These are phyloP conservation scores for Lissonota sp. DNA, from an alignment of 2,888 invertebrate genomes.

Conservation along the genomic window DNA sequence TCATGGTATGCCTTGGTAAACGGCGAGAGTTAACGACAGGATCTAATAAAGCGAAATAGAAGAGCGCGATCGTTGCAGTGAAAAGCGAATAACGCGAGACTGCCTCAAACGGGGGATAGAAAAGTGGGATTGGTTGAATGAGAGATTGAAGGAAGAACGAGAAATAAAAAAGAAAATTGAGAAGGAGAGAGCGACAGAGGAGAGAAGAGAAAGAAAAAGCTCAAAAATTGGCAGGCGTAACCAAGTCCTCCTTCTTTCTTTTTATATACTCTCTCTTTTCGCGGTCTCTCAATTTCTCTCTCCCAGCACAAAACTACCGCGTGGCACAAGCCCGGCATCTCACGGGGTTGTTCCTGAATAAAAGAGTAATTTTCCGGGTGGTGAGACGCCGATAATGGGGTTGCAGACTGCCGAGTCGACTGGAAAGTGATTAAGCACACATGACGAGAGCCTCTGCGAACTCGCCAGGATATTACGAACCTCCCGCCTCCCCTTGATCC, in stretches of 20 bases:
- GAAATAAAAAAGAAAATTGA: constrained; percentile 52
- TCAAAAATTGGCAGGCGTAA: too few species aligned
- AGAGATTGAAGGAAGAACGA: constrained; percentile 41
- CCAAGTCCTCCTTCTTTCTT: not conserved
- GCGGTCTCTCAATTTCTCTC: constrained; percentile 22
- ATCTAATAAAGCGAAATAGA: constrained; percentile 73
- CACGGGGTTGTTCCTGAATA: constrained; percentile 80
- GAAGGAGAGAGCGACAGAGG: constrained; percentile 37
- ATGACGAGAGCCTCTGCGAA: constrained; percentile 80
- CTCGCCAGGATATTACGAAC: constrained; percentile 82
- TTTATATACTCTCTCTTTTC: not conserved
- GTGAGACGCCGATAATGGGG: constrained; percentile 83
- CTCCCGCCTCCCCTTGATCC: constrained; percentile 60
- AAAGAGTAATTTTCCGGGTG: constrained; percentile 84
- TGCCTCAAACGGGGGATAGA: not conserved
- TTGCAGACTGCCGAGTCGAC: constrained; percentile 83
- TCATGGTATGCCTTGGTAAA: not conserved
- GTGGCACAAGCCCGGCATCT: constrained; percentile 51
- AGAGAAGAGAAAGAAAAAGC: not conserved
- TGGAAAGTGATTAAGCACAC: constrained; percentile 84
- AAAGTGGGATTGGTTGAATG: constrained; percentile 21
- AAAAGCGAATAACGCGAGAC: too few species aligned
- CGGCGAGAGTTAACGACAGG: constrained; percentile 66
- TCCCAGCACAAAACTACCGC: constrained; percentile 49
- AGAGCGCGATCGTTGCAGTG: not conserved